Base-by-base conservation (phyloP, 2,113 vertebrate genomes). In the Mesembrinibis cayennensis region DNA sequence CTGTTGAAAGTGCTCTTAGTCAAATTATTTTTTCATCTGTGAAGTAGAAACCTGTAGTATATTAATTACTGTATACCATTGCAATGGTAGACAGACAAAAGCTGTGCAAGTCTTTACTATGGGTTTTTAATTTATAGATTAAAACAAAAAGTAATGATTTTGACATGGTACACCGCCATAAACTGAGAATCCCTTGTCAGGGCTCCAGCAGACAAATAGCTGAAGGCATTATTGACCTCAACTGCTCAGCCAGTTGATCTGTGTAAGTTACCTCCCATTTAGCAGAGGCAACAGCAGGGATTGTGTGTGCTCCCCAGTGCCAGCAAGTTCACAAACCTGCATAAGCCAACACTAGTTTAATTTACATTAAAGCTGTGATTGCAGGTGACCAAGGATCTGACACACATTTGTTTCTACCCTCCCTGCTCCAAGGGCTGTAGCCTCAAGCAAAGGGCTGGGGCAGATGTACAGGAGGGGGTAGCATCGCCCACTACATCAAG, bases 41-140 rank as follows among this genome's bases (percentile, higher is more conserved):
- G 74, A 96, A 94, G 94, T 91, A 96, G 96, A 95, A 97, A 95
- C 88, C 95, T 94, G 70, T 85, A 96, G 84, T 98, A 94, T 97
- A 97, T 97, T 98, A 98, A 97, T 98, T 98, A 95, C 83, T 89
- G 30, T 96, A 77, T 95, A 93, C 89, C 52, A 77, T 71, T 92
- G 90, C 83, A 80, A 30, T 42, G 66, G 80, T 91, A 92, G 88
- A 82, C 89, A 93, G 87, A 96, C 95, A 96, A 96, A 96, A 97
- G 90, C 87, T 89, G 66, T 86, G 69, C 58, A 91, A 74, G 71
- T 83, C 94, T 98, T 95, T 96, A 91, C 3, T 4, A 47, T 0
- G 0, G 7, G 6, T 87, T 97, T 98, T 97, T 97, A 96, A 96
- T 97, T 96, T 96, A 88, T 95, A 94, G 95, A 96, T 97, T 96